A percentile compares a stretch with the other conserved stretches of the same genome.
Conservation (phyloP, 2,888 invertebrate genomes). For the Melitaea athalia region DNA sequence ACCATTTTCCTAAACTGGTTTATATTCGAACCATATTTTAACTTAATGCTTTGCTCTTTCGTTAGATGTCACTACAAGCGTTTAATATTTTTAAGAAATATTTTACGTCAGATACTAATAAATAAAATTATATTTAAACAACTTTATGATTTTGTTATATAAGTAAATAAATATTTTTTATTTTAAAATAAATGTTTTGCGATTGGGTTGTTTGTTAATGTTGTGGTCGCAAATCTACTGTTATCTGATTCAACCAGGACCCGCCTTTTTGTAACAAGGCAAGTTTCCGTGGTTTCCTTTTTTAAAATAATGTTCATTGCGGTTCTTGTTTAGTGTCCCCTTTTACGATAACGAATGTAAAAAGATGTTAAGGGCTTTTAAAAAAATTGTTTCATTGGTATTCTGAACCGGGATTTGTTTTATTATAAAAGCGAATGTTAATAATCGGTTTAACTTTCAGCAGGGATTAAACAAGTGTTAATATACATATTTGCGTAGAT, state of each 20-base stretch:
- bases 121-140: neutral
- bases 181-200: slow-evolving; percentile 46
- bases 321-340: slow-evolving; percentile 72
- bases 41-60: slow-evolving; percentile 26
- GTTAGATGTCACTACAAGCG: slow-evolving; percentile 38
- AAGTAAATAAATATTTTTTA: neutral
- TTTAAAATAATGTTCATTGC: slow-evolving; percentile 75
- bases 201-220: slow-evolving; percentile 78
- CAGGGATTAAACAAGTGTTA: neutral
- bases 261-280: slow-evolving; percentile 77
- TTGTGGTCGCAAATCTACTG: slow-evolving; percentile 72
- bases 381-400: slow-evolving; percentile 63
- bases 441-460: too few species aligned
- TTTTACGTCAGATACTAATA: slow-evolving; percentile 13
- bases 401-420: neutral
- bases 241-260: slow-evolving; percentile 73
- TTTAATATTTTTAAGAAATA: slow-evolving; percentile 47
- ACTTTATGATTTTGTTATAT: neutral
- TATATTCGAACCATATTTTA: slow-evolving; percentile 25
- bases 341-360: slow-evolving; percentile 73
- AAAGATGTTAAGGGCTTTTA: slow-evolving; percentile 76
- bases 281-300: slow-evolving; percentile 65
- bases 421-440: neutral
- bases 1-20: slow-evolving; percentile 16
- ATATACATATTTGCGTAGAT: too few species aligned